phyloP scores from a whole-genome alignment of 2,113 vertebrate species.

The Dascyllus trimaculatus region DNA sequence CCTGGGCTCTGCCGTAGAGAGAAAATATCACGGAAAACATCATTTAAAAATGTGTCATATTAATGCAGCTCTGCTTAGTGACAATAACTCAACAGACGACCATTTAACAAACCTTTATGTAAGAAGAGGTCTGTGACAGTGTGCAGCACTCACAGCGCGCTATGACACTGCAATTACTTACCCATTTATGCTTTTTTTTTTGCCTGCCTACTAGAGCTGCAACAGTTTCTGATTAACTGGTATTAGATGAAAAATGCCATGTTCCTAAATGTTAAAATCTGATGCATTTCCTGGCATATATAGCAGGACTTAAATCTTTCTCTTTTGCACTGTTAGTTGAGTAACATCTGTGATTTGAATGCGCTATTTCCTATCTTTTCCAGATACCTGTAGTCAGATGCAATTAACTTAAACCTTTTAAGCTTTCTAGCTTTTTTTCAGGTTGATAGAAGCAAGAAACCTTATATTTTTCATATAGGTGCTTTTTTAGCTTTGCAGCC shows the following conservation, averaged over 20 bases:
- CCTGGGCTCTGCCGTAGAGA: background rate
- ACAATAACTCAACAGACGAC: background rate
- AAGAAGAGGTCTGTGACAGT: background rate
- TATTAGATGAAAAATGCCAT: too few relatives aligned
- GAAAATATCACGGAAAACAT: background rate
- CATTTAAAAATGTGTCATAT: background rate
- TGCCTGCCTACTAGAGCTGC: too few relatives aligned
- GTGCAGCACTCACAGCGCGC: too few relatives aligned
- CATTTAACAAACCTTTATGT: background rate
- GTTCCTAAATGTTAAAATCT: background rate
- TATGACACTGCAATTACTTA: background rate
- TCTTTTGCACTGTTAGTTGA: background rate
- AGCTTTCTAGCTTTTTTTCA: background rate
- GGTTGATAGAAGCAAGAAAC: too few relatives aligned
- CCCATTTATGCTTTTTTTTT: background rate
- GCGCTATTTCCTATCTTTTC: too few relatives aligned
- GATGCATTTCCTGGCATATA: background rate
- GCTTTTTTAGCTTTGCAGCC: too few relatives aligned
- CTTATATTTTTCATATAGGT: too few relatives aligned
- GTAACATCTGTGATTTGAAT: too few relatives aligned
- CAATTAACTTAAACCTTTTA: background rate
- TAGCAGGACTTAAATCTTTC: background rate
- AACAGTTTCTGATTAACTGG: too few relatives aligned
- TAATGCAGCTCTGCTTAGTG: background rate
- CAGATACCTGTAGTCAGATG: too few relatives aligned